These are phyloP conservation scores for Athalia rosae DNA, from an alignment of 2,888 invertebrate genomes.

Conservation along the genomic window DNA sequence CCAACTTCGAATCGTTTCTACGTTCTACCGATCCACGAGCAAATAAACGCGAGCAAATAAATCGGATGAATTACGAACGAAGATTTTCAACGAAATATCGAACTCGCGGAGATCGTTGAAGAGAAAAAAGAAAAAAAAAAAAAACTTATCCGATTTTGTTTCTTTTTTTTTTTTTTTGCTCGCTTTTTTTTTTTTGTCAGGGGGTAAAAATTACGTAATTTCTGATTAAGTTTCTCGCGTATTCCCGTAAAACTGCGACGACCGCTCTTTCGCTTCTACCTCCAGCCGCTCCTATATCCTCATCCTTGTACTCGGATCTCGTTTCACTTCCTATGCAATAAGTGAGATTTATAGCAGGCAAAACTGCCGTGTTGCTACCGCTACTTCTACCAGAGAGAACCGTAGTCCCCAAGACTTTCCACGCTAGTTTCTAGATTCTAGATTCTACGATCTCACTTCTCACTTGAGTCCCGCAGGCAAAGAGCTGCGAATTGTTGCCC, in stretches of 20 bases:
- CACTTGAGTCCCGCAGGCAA: neutral
- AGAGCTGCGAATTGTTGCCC: neutral
- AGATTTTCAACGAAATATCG: neutral
- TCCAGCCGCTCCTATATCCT: neutral
- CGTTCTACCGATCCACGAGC: neutral
- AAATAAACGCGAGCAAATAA: conserved; percentile 8
- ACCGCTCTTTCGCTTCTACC: neutral
- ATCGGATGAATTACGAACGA: conserved; percentile 30
- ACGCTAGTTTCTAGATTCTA: too few species aligned
- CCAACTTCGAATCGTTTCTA: neutral
- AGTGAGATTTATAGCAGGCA: conserved; percentile 17
- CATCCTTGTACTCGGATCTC: neutral
- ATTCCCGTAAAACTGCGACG: neutral
- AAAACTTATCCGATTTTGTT: neutral
- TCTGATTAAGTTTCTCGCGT: too few species aligned
- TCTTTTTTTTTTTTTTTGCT: neutral
- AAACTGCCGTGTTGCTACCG: conserved; percentile 6
- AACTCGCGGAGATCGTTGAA: neutral
- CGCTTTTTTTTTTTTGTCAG: too few species aligned
- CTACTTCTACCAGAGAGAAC: too few species aligned
- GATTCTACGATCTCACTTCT: neutral
- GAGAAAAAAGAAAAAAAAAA: too few species aligned
- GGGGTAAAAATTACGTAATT: too few species aligned
- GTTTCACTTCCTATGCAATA: neutral
- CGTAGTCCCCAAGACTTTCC: too few species aligned